These are phyloP conservation scores for Amazona vittata DNA, from an alignment of 2,113 vertebrate genomes.

Conservation along the genomic window DNA sequence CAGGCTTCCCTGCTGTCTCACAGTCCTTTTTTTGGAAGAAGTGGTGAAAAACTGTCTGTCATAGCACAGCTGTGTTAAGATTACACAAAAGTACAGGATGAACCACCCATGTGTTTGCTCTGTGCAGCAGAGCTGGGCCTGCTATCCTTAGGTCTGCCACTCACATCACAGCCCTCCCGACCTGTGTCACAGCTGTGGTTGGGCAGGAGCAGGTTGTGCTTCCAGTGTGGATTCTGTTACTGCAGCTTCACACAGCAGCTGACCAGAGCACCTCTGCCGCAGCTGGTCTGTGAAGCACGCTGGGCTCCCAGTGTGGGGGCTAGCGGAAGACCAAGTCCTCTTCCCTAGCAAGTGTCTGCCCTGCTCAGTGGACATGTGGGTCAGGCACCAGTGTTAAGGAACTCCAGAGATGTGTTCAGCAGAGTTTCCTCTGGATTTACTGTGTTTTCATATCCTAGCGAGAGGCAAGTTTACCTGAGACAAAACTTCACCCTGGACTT, in stretches of 20 bases:
- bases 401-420: not conserved
- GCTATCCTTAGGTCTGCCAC: not conserved
- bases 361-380: accelerated
- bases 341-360: too few relatives aligned
- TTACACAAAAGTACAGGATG: accelerated
- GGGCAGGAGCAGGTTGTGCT: accelerated
- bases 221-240: not conserved
- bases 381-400: accelerated
- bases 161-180: not conserved
- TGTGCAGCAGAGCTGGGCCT: too few relatives aligned
- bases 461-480: too few relatives aligned
- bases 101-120: accelerated
- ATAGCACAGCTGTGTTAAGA: too few relatives aligned
- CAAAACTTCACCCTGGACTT: accelerated
- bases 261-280: not conserved
- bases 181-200: accelerated
- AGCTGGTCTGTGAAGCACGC: accelerated
- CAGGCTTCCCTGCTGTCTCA: not conserved
- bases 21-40: not conserved
- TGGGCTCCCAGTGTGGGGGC: accelerated
- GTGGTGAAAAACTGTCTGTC: too few relatives aligned
- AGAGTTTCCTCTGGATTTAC: not conserved
- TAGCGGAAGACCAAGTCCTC: accelerated
- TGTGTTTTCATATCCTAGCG: not conserved
- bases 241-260: not conserved